Conservation (phyloP, 2,888 invertebrate species). For the Agriotes lineatus region DNA sequence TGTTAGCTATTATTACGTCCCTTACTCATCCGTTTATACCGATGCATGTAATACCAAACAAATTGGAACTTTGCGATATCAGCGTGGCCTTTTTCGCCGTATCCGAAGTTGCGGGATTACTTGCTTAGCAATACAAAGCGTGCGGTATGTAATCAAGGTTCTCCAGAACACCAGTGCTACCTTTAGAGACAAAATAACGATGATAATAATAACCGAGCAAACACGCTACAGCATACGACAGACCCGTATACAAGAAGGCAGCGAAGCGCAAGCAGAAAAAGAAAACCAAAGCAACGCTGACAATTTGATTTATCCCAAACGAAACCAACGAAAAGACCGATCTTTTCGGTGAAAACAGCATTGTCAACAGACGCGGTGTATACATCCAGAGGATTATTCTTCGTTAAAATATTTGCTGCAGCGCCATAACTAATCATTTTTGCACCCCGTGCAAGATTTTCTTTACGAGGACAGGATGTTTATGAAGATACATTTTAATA, state of each 20-base stretch:
- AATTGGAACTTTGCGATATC: background rate
- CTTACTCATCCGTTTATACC: background rate
- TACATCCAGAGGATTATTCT: background rate
- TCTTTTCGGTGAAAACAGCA: slow-evolving; percentile 15
- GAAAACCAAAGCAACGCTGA: slow-evolving; percentile 16
- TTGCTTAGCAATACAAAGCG: background rate
- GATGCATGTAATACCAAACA: background rate
- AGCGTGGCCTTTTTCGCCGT: background rate
- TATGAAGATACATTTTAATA: too few relatives aligned
- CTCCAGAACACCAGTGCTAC: background rate
- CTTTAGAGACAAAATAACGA: slow-evolving; percentile 10
- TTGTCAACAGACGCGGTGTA: background rate
- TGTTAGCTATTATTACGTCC: slow-evolving; percentile 10
- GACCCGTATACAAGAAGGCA: slow-evolving; percentile 8
- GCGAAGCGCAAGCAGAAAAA: slow-evolving; percentile 14
- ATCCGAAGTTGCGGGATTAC: background rate
- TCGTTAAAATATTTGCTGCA: background rate
- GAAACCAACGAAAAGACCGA: slow-evolving; percentile 20
- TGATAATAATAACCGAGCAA: slow-evolving; percentile 18
- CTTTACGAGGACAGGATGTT: too few relatives aligned
- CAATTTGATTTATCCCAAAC: slow-evolving; percentile 18
- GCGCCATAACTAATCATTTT: too few relatives aligned
- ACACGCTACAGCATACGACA: slow-evolving; percentile 14
- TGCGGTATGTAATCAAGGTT: slow-evolving; percentile 8
- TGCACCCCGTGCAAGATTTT: too few relatives aligned